A percentile compares a stretch with the other conserved stretches of the same genome.
Evolutionary conservation across 2,888 invertebrate genomes (phyloP).

Genomic region (Pedicia rivosa): DNA sequence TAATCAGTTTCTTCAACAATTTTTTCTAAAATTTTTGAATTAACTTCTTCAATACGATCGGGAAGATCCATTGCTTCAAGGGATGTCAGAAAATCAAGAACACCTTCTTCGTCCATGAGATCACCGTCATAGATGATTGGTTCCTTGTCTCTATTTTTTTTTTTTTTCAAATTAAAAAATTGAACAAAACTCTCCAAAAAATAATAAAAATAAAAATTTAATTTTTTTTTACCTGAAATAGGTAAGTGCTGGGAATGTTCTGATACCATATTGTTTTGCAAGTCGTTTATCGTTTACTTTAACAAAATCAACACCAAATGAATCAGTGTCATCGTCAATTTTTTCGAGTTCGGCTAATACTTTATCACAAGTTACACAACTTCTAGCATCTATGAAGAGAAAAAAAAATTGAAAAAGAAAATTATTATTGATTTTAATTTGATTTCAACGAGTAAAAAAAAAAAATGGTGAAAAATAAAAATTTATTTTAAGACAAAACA

Average conservation of each 20-base stretch:
- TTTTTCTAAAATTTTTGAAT: slow-evolving; percentile 74
- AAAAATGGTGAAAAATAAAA: too few species aligned
- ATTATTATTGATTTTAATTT: too few species aligned
- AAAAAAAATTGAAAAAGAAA: slow-evolving; percentile 12
- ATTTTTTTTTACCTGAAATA: slow-evolving; percentile 47
- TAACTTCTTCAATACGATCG: slow-evolving; percentile 90
- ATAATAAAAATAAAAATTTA: neutral
- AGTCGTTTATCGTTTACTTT: slow-evolving; percentile 93
- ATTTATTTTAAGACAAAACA: too few species aligned
- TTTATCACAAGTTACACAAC: slow-evolving; percentile 83
- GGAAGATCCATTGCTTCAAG: slow-evolving; percentile 90
- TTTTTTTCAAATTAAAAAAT: neutral
- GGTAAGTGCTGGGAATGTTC: slow-evolving; percentile 88
- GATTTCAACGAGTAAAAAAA: too few species aligned
- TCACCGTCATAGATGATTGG: slow-evolving; percentile 95
- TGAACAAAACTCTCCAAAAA: too few species aligned
- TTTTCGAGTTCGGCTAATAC: slow-evolving; percentile 83
- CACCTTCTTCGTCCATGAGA: slow-evolving; percentile 88
- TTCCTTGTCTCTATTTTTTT: slow-evolving; percentile 60
- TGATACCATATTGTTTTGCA: slow-evolving; percentile 92
- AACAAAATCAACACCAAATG: slow-evolving; percentile 87
- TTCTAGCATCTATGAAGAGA: slow-evolving; percentile 77
- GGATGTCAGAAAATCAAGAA: slow-evolving; percentile 84
- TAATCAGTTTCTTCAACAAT: slow-evolving; percentile 84
- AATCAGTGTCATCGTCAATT: slow-evolving; percentile 90